Base-by-base conservation (phyloP, 1,140 invertebrate genomes). In the Drosophila auraria region DNA sequence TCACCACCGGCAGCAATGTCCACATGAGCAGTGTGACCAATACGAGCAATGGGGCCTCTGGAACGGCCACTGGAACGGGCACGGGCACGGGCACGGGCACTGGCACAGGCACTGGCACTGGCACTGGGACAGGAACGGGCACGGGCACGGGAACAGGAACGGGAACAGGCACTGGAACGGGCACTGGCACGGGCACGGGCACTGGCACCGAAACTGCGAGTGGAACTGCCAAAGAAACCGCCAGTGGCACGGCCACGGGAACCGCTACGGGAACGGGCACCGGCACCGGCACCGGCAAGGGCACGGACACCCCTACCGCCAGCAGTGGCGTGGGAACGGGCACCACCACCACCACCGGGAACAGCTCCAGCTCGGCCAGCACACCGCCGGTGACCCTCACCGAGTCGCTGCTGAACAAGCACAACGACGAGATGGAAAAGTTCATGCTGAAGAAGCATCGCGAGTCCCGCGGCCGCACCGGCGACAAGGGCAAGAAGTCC, bases 371-470 rank as follows among this genome's bases (percentile, higher is more conserved):
- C 27, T 33, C 53, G 5, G 40, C 45, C 5, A 17, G 49, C 25
- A 36, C 44, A 2, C 75, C 74, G 0, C 75, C 64, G 2, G 92
- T 94, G 0, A 94, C 94, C 12, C 93, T 97, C 3, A 97, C 96
- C 0, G 95, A 96, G 86, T 94, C 94, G 2, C 54, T 96, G 47
- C 91, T 97, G 2, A 94, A 92, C 60, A 95, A 94, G 73, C 96
- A 97, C 80, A 97, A 97, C 89, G 95, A 96, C 75, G 95, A 96
- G 58, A 97, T 97, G 96, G 96, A 97, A 83, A 96, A 96, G 82
- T 93, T 95, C 5, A 95, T 97, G 94, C 93, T 96, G 11, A 95
- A 96, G 78, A 95, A 95, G 58, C 96, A 97, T 81, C 94, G 95
- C 7, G 94, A 96, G 72, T 93, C 94, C n/a, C 93, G 95, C 17